phyloP scores from a whole-genome alignment of 2,888 invertebrate species.

The Chromoteleia sp. region DNA sequence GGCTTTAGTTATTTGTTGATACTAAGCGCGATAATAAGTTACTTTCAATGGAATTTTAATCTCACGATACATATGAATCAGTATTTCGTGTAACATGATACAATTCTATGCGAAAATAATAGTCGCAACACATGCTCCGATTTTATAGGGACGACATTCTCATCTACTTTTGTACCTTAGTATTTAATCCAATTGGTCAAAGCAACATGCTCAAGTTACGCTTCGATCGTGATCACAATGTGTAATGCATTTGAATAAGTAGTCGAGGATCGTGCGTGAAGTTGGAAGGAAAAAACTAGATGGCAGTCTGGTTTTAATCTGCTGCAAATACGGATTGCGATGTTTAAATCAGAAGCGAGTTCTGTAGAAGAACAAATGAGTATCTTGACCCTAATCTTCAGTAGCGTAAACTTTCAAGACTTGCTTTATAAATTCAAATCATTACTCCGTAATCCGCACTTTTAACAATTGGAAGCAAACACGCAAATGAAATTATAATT shows the following conservation, averaged over 20 bases:
- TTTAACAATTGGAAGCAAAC: too few relatives aligned
- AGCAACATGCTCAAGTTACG: slow-evolving; percentile 46
- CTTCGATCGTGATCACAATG: slow-evolving; percentile 67
- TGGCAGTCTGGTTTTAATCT: slow-evolving; percentile 77
- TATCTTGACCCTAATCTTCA: slow-evolving; percentile 44
- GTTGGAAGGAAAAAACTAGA: slow-evolving; percentile 44
- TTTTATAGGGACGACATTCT: slow-evolving; percentile 22
- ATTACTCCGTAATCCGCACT: not conserved
- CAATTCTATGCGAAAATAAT: slow-evolving; percentile 21
- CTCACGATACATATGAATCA: slow-evolving; percentile 6
- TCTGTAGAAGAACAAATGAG: slow-evolving; percentile 70
- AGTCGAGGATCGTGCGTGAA: slow-evolving; percentile 66
- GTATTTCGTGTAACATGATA: slow-evolving; percentile 15
- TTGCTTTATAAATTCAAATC: slow-evolving; percentile 25
- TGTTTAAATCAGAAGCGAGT: slow-evolving; percentile 78
- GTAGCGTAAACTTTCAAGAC: slow-evolving; percentile 20
- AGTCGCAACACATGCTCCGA: slow-evolving; percentile 11
- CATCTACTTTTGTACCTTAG: slow-evolving; percentile 8
- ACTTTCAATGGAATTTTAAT: slow-evolving; percentile 21
- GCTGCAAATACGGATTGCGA: slow-evolving; percentile 78
- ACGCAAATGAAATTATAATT: too few relatives aligned
- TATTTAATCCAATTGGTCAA: slow-evolving; percentile 41
- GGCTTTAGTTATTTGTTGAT: not conserved
- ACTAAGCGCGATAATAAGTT: not conserved
- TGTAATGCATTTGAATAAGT: slow-evolving; percentile 61